These are phyloP conservation scores for Itoplectis maculator DNA, from an alignment of 2,888 invertebrate species.

Conservation along the genomic window DNA sequence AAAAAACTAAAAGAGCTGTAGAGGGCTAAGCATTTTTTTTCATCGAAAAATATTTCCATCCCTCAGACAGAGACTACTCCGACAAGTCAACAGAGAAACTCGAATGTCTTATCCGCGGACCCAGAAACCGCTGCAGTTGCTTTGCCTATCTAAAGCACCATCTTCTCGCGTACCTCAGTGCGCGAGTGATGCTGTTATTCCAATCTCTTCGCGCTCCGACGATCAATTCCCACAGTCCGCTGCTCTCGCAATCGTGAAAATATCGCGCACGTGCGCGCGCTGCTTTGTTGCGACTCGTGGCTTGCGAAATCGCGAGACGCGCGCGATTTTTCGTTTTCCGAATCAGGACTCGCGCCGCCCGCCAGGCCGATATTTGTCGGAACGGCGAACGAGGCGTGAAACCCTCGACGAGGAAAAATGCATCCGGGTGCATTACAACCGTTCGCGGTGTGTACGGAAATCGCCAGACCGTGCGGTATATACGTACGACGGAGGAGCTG, in stretches of 20 bases:
- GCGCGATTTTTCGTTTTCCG: not conserved
- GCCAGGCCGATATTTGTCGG: not conserved
- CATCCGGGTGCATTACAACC: not conserved
- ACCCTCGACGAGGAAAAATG: conserved; percentile 4
- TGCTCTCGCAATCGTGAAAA: conserved; percentile 13
- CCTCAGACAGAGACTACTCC: too few relatives aligned
- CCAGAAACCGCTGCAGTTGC: too few relatives aligned
- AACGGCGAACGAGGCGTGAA: conserved; percentile 41
- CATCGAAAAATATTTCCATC: not conserved
- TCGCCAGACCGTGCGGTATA: not conserved
- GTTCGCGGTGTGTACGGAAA: conserved; percentile 14
- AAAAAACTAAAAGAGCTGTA: too few relatives aligned
- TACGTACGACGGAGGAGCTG: conserved; percentile 9
- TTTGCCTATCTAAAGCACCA: too few relatives aligned
- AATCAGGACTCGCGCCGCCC: not conserved
- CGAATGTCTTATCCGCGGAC: too few relatives aligned
- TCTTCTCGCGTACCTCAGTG: not conserved
- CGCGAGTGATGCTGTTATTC: not conserved
- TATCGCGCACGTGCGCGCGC: conserved; percentile 10
- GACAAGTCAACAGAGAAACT: too few relatives aligned
- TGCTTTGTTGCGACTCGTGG: not conserved
- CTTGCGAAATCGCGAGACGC: not conserved
- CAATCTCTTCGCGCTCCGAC: conserved; percentile 12
- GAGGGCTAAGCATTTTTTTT: too few relatives aligned
- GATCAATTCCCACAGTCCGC: conserved; percentile 29